Percentiles rank a stretch among this genome's conserved stretches.
Evolutionary conservation across 1,140 invertebrate species (phyloP).

Genomic region (Drosophila parabipectinata): DNA sequence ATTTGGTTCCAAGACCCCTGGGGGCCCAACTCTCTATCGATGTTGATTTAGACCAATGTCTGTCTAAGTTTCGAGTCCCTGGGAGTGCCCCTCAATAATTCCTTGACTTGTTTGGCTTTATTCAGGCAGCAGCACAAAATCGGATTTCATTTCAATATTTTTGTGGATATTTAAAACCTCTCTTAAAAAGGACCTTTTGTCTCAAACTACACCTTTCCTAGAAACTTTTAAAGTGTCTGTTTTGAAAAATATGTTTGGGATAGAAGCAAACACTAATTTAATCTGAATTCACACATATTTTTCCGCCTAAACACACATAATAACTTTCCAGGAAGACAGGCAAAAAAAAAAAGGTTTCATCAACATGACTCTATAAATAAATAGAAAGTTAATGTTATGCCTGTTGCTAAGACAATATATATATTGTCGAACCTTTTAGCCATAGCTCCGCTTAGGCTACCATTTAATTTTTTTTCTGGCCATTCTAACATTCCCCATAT

Average conservation of each 20-base stretch:
- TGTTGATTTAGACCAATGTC: conserved; percentile 33
- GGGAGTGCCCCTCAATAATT: not conserved
- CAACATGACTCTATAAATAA: conserved; percentile 50
- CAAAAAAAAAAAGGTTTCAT: conserved; percentile 14
- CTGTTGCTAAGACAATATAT: conserved; percentile 52
- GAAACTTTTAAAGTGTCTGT: no score
- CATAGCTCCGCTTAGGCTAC: not conserved
- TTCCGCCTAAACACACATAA: not conserved
- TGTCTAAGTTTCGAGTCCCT: conserved; percentile 15
- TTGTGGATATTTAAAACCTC: conserved; percentile 15
- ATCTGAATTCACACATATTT: not conserved
- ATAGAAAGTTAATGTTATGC: conserved; percentile 46
- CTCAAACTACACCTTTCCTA: not conserved
- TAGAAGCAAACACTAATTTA: not conserved
- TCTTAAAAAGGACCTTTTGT: no score
- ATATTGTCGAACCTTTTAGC: conserved; percentile 26
- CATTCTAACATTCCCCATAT: conserved; percentile 9
- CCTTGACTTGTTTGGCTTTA: conserved; percentile 13
- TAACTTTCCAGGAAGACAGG: conserved; percentile 5
- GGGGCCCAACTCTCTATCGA: conserved; percentile 1
- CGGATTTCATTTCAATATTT: conserved; percentile 41
- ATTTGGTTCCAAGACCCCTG: conserved; percentile 13
- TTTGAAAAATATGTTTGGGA: no score
- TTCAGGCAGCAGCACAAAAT: conserved; percentile 1
- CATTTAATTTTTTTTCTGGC: conserved; percentile 3